phyloP scores from a whole-genome alignment of 2,797 vertebrate species.

The Capromys pilorides region DNA sequence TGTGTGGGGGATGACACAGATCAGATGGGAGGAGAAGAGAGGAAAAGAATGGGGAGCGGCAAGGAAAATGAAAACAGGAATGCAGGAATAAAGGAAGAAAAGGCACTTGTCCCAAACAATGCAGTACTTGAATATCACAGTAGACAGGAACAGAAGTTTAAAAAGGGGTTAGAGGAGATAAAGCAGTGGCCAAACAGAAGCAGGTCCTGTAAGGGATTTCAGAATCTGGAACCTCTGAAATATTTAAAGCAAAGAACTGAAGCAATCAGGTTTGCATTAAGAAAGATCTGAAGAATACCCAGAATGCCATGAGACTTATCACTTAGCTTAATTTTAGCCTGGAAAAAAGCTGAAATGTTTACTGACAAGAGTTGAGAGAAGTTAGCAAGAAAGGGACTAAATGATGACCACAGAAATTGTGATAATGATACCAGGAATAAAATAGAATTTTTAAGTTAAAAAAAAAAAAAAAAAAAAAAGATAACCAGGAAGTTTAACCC shows the following conservation, averaged over 20 bases:
- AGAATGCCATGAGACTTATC: background rate
- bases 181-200: background rate
- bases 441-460: too few species aligned
- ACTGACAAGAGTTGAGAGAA: background rate
- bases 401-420: background rate
- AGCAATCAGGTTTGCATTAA: background rate
- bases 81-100: too few species aligned
- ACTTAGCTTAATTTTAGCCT: background rate
- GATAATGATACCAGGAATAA: too few species aligned
- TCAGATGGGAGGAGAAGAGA: too few species aligned
- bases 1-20: background rate
- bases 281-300: background rate
- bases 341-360: constrained; percentile 13
- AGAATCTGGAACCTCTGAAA: background rate
- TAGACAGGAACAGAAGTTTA: background rate
- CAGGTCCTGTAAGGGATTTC: background rate
- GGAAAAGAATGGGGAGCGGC: too few species aligned
- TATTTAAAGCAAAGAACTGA: background rate
- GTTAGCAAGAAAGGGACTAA: background rate
- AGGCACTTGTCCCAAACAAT: background rate
- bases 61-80: too few species aligned
- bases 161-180: background rate
- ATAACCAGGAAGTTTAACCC: background rate
- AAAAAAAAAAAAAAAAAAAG: too few species aligned
- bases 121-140: background rate